phyloP scores from a whole-genome alignment of 2,888 invertebrate genomes.

The Theristus sp. region DNA sequence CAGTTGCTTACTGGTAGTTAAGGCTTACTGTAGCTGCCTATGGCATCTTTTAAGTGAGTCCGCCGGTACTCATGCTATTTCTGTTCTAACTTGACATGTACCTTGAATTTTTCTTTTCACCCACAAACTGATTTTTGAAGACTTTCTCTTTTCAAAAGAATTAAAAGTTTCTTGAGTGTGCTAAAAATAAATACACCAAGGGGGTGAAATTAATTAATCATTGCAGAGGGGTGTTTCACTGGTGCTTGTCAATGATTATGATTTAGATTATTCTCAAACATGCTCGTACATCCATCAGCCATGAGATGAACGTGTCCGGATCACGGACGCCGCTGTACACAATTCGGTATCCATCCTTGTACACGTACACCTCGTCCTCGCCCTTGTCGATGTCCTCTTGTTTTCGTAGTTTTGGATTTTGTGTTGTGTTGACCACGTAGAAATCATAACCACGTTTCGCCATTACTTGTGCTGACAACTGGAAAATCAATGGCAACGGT shows the following conservation, averaged over 20 bases:
- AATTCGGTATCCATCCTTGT: slow-evolving; percentile 28
- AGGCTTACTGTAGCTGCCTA: background rate
- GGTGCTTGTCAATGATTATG: no score
- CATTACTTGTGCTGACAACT: slow-evolving; percentile 30
- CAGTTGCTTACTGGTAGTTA: no score
- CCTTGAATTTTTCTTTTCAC: no score
- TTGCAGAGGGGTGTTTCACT: no score
- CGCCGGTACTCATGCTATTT: no score
- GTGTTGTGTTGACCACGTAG: slow-evolving; percentile 29
- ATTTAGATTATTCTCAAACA: background rate
- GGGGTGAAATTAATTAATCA: no score
- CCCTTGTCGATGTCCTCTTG: slow-evolving; percentile 28
- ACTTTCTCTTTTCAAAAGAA: no score
- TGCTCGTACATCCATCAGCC: slow-evolving; percentile 27
- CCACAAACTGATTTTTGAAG: no score
- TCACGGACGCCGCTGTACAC: slow-evolving; percentile 29
- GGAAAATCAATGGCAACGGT: background rate
- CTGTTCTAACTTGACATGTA: no score
- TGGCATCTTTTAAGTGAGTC: no score
- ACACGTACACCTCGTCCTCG: slow-evolving; percentile 27
- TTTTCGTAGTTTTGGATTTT: slow-evolving; percentile 20
- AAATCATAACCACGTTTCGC: slow-evolving; percentile 28
- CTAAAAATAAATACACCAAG: no score
- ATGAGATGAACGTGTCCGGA: slow-evolving; percentile 27
- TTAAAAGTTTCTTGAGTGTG: no score